Percentiles rank a stretch among this genome's conserved stretches.
Conservation (phyloP, 2,797 vertebrate species). For the Xenops minutus region DNA sequence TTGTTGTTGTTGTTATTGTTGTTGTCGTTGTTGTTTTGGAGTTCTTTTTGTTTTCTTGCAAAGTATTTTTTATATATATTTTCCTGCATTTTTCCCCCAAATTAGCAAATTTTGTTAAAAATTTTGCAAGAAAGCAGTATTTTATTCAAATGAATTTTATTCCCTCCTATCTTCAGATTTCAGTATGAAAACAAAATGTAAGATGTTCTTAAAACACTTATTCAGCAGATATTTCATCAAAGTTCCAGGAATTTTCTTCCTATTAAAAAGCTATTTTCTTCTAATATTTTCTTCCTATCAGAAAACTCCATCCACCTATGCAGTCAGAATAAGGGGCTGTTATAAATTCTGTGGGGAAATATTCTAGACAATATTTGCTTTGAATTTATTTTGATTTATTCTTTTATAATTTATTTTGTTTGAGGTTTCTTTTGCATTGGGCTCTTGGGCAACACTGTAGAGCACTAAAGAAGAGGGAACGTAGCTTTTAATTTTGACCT, state of each 20-base stretch:
- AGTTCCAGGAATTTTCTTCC: neutral
- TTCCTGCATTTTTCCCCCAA: accelerated
- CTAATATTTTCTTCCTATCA: neutral
- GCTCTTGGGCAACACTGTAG: neutral
- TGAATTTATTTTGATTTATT: neutral
- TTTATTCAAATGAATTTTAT: neutral
- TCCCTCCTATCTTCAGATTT: neutral
- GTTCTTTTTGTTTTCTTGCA: neutral
- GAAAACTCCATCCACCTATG: neutral
- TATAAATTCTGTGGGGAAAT: neutral
- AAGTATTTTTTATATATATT: neutral
- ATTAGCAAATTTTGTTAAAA: neutral
- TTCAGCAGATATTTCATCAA: neutral
- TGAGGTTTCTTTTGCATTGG: neutral
- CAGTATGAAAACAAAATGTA: neutral
- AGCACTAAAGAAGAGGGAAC: neutral
- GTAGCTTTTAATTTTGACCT: neutral
- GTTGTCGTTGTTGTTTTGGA: no score
- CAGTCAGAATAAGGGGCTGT: neutral
- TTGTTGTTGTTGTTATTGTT: accelerated
- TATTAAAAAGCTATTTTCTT: neutral
- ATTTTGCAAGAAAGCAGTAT: neutral
- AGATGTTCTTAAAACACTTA: neutral
- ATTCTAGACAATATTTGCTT: neutral
- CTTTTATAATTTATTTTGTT: neutral